Evolutionary conservation across 2,113 vertebrate species (phyloP).

Genomic region (Genyomyrus donnyi): DNA sequence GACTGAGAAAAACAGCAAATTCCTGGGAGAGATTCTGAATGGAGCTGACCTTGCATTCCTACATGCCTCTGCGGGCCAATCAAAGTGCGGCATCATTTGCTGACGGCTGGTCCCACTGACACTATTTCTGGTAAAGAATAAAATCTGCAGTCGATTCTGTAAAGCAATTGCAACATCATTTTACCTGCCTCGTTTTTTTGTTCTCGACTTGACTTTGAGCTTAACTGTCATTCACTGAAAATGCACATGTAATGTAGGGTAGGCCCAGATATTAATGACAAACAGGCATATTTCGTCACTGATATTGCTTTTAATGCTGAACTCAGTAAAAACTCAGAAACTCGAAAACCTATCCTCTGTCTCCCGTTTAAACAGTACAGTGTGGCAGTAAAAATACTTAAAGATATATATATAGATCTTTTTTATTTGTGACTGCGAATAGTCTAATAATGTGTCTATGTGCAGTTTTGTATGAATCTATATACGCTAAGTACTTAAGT

Average conservation of each 20-base stretch:
- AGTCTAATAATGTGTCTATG: background rate
- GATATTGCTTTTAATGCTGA: background rate
- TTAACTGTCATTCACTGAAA: background rate
- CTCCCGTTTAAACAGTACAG: background rate
- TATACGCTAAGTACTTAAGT: background rate
- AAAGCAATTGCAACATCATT: background rate
- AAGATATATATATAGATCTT: background rate
- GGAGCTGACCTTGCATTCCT: background rate
- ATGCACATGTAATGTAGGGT: background rate
- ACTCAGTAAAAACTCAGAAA: background rate
- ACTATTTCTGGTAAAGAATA: background rate
- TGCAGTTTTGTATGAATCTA: background rate
- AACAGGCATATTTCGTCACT: background rate
- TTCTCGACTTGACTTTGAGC: background rate
- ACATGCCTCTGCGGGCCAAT: background rate
- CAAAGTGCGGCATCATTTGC: background rate
- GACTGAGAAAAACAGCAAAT: background rate
- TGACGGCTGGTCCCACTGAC: background rate
- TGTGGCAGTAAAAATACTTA: background rate
- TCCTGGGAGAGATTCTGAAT: background rate
- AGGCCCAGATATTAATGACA: background rate
- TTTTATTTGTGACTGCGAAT: background rate
- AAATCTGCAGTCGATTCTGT: background rate
- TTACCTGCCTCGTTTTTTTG: background rate
- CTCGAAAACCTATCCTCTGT: background rate